Percentiles rank a stretch among this genome's conserved stretches.
phyloP scores from a whole-genome alignment of 1,140 invertebrate species.

The Drosophila santomea region DNA sequence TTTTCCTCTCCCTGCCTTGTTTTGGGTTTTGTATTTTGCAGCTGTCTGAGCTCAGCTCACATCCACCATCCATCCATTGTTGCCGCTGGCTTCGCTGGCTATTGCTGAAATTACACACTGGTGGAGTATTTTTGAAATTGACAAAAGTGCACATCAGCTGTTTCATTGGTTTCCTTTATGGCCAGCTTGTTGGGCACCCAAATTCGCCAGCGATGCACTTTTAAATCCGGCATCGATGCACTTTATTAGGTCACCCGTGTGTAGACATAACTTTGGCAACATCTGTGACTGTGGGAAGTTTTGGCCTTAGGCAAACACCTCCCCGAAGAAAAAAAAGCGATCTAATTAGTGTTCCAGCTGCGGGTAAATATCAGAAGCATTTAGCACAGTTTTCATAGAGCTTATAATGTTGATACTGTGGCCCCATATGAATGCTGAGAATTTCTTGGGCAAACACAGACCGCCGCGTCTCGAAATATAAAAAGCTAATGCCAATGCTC shows the following conservation, averaged over 20 bases:
- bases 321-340: constrained; percentile 21
- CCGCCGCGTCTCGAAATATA: constrained; percentile 15
- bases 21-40: constrained; percentile 60
- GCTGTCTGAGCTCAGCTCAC: constrained; percentile 46
- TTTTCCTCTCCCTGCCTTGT: constrained; percentile 43
- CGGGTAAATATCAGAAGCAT: constrained; percentile 60
- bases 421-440: constrained; percentile 48
- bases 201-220: constrained; percentile 67
- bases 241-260: constrained; percentile 68
- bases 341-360: constrained; percentile 67
- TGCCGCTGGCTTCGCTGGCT: constrained; percentile 17
- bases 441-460: constrained; percentile 57
- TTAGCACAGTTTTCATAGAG: constrained; percentile 71
- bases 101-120: constrained; percentile 63
- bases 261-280: constrained; percentile 9
- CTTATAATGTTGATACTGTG: constrained; percentile 43
- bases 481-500: constrained; percentile 62
- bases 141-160: constrained; percentile 77
- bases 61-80: constrained; percentile 36
- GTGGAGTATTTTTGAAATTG: constrained; percentile 51
- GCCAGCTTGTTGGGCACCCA: constrained; percentile 14
- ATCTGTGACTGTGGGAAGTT: constrained; percentile 65
- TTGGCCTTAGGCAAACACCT: constrained; percentile 58
- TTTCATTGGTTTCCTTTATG: constrained; percentile 43
- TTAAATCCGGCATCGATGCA: constrained; percentile 26